Evolutionary conservation across 2,797 vertebrate species (phyloP), one percentile per base, ranked within the genome.

Genomic region (Gambelia wislizenii): DNA sequence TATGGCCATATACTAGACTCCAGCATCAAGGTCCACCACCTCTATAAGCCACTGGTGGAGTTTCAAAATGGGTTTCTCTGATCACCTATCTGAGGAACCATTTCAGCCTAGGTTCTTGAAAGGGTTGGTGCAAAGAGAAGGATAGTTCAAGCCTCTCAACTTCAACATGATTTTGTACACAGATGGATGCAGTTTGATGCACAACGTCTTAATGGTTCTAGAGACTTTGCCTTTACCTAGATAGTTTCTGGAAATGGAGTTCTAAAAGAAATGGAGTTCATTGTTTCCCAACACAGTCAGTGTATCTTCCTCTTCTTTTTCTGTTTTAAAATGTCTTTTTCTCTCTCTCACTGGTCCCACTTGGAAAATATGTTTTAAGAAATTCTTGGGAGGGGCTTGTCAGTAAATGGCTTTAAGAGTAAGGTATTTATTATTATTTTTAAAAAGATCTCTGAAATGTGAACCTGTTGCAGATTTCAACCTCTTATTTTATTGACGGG

Each of bases 1-100:
- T 99, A 91, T 99, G 98, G 98, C 98, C 98, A 27, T 98, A 98
- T 84, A 95, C 98, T 0, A 96, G 97, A 91, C 98, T 99, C 20
- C 97, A 93, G 59, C 98, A 99, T 96, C 97, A 99, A 0, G 98
- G 97, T 2, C 98, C 98, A 27, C 98, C 98, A 0, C 98, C 98
- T 0, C 96, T 99, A 87, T 99, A 97, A 96, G 56, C 47, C 1
- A 8, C 27, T 22, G 13, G 22, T 42, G 42, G 20, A 1, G 2
- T 18, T 20, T 44, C 27, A 6, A 13, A 47, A 44, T 14, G 9
- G 69, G 27, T 67, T 44, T 16, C 14, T 75, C 42, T 75, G 3
- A 20, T 10, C n/a, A 7, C 30, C 12, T 52, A 5, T 13, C 61
- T 36, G 52, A 36, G 39, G 30, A 9, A 18, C 39, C 30, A 12